These are phyloP conservation scores for Lindbergichthys nudifrons DNA, from an alignment of 2,797 vertebrate species.

Conservation along the genomic window DNA sequence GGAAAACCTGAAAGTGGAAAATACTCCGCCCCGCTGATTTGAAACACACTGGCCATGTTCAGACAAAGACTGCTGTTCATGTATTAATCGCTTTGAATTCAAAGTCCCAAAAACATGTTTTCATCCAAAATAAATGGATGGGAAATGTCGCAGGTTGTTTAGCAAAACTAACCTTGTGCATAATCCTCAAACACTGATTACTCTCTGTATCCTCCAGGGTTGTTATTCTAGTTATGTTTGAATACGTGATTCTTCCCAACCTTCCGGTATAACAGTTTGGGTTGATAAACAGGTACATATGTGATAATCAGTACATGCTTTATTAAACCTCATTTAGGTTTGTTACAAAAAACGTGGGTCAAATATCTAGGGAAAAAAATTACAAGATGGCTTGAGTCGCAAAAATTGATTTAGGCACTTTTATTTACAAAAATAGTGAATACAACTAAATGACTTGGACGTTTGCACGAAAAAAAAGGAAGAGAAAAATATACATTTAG, in stretches of 20 bases:
- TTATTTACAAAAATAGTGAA: no score
- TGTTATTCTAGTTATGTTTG: not conserved
- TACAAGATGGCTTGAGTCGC: no score
- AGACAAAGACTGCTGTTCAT: slow-evolving; percentile 7
- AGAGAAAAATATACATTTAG: no score
- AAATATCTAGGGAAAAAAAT: no score
- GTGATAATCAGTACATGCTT: not conserved
- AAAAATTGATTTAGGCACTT: no score
- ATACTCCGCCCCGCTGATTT: slow-evolving; percentile 27
- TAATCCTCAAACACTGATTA: not conserved
- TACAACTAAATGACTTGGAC: no score
- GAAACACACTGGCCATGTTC: slow-evolving; percentile 13
- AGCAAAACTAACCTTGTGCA: not conserved
- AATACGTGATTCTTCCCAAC: not conserved
- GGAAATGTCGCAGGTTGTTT: slow-evolving; percentile 19
- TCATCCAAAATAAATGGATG: slow-evolving; percentile 9
- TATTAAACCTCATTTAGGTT: no score
- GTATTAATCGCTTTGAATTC: slow-evolving; percentile 16
- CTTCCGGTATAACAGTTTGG: not conserved
- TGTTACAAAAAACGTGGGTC: no score
- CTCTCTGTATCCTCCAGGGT: not conserved
- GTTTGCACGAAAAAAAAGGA: no score
- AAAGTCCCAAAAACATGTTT: not conserved
- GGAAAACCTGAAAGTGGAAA: slow-evolving; percentile 2
- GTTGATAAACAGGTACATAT: not conserved